Evolutionary conservation across 2,888 invertebrate species (phyloP), one percentile per base, ranked within the genome.

Genomic region (Charanyca ferruginea): DNA sequence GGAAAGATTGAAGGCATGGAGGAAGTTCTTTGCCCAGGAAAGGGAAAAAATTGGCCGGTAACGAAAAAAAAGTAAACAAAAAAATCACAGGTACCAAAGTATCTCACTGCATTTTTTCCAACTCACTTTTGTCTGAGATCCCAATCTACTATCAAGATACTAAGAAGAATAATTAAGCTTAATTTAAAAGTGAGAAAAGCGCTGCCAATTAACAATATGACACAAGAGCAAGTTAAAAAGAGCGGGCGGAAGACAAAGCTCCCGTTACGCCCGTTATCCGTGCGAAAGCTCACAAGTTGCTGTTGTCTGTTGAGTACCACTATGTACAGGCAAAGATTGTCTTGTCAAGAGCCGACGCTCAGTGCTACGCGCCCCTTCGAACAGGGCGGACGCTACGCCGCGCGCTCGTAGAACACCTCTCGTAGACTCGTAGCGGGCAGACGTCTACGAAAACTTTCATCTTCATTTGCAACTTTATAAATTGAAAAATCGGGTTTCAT

Each of bases 291-390:
- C 89, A 89, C 90, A 91, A 93, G 91, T 93, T 92, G 83, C 80
- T 82, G 92, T 93, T 93, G 90, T 93, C 90, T 91, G 87, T 90
- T 83, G 89, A 91, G 92, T 90, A 91, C 89, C 88, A 90, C 91
- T 90, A 85, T 84, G 86, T 89, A 89, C 90, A 85, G 87, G 89
- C 89, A 92, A 94, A 94, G 93, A 94, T 94, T 94, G 94, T 94
- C 94, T 94, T 91, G 94, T 93, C 91, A 93, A 91, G 93, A 90
- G 91, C 85, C 79, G 77, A 82, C 83, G 90, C 88, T 93, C 95
- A 95, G 95, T 95, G 87, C 90, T 87, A 89, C 89, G 89, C 90
- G 91, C 89, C 90, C 88, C 91, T 90, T 92, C 89, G 88, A 63
- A 80, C 89, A 68, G 90, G 85, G 87, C 91, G 93, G 93, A 91